These are phyloP conservation scores for Propithecus perrieri DNA, from an alignment of 2,797 vertebrate genomes.

Conservation along the genomic window DNA sequence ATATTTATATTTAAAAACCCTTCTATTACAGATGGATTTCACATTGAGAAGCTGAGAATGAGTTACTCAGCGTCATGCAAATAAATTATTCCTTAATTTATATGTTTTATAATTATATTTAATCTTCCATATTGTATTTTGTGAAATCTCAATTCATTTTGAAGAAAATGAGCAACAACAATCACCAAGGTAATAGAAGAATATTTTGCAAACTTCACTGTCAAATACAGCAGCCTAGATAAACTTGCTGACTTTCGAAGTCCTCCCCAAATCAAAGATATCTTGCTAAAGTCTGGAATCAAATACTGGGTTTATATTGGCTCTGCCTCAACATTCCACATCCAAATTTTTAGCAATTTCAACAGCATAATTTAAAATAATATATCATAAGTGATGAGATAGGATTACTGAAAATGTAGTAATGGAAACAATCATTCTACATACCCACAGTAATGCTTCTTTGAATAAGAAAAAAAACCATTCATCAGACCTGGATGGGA, in stretches of 20 bases:
- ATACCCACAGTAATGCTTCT: not conserved
- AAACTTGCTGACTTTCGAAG: not conserved
- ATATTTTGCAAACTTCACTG: not conserved
- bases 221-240: not conserved
- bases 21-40: not conserved
- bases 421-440: not conserved
- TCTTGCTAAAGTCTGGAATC: not conserved
- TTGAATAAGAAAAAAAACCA: not conserved
- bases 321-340: not conserved
- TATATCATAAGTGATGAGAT: not conserved
- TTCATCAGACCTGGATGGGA: not conserved
- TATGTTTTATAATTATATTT: not conserved
- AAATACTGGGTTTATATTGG: not conserved
- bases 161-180: slow-evolving; percentile 1
- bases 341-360: not conserved
- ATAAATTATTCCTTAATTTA: not conserved
- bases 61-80: not conserved
- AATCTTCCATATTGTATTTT: slow-evolving; percentile 5
- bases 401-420: not conserved
- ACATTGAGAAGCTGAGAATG: not conserved
- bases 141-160: slow-evolving; percentile 18
- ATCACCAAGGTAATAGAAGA: not conserved
- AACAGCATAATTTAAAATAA: not conserved
- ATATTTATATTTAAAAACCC: not conserved
- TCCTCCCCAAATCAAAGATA: not conserved